Base-by-base conservation (phyloP, 2,888 invertebrate species). In the Ethmia dodecea region DNA sequence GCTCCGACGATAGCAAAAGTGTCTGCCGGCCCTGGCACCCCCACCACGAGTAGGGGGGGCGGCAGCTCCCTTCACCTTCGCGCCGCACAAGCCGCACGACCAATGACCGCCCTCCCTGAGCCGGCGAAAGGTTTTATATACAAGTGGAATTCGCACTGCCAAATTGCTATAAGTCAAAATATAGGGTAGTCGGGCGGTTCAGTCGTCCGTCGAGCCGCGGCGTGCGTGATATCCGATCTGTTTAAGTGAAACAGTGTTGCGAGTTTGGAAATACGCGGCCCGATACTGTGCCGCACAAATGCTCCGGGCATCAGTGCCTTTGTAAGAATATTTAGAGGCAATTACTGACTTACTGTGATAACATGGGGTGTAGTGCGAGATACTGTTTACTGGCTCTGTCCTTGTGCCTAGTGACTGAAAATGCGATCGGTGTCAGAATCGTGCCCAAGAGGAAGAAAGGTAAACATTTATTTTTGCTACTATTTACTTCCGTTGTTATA, bases 71-170 rank as follows among this genome's bases (percentile, higher is more conserved):
- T 79, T 81, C 78, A 73, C 80, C 83, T 79, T 76, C 74, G 75
- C 59, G 66, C 73, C 69, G 71, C 68, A 44, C 71, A 69, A 44
- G 59, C 55, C 52, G 51, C 46, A 52, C 78, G 57, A 75, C 87
- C 86, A 86, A 86, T 86, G 72, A 71, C 72, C 75, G 77, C 62
- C 65, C 73, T 76, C 75, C 67, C 71, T 72, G 69, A 77, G 71
- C 83, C 81, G 86, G 88, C 87, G 86, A 88, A 88, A 89, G 89
- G 88, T 89, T 88, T 89, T 88, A 89, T 88, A 89, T 88, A 88
- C 86, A 80, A 86, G 86, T 86, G 75, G 86, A 86, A 84, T 87
- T 88, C 75, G 87, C 86, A 83, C 78, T 75, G 83, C 78, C 78
- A 81, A 86, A 81, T 80, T 79, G 86, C 86, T 87, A 87, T 79